A percentile compares a stretch with the other conserved stretches of the same genome.
Evolutionary conservation across 1,140 invertebrate species (phyloP).

Genomic region (Chironomus tepperi): DNA sequence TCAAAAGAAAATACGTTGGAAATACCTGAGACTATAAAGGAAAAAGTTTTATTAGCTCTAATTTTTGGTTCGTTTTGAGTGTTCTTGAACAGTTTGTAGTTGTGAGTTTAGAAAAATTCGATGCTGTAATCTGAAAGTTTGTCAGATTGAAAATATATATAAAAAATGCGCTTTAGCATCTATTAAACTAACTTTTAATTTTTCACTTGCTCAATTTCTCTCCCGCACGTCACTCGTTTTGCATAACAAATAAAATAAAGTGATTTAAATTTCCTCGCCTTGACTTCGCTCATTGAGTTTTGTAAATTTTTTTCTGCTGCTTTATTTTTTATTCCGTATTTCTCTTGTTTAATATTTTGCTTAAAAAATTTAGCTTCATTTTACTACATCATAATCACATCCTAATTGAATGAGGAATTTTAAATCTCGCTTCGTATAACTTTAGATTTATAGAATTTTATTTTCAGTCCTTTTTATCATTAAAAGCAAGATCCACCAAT

Average conservation of each 20-base stretch:
- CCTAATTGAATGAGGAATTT: conserved; percentile 2
- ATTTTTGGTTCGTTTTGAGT: no score
- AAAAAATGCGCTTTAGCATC: no score
- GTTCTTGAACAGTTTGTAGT: no score
- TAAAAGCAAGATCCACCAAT: background rate
- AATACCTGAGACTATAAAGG: background rate
- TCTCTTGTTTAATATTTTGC: background rate
- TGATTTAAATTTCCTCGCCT: conserved; percentile 7
- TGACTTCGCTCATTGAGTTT: background rate
- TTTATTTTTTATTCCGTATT: background rate
- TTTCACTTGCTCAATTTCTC: background rate
- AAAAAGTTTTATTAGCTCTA: background rate
- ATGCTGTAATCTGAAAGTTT: no score
- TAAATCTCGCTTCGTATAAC: background rate
- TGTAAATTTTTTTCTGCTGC: no score
- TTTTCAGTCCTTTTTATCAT: background rate
- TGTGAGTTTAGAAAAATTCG: no score
- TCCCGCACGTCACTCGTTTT: background rate
- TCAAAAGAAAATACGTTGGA: background rate
- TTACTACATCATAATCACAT: background rate
- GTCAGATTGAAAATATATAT: no score
- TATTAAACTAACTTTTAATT: no score
- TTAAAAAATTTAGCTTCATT: background rate
- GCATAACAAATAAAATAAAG: conserved; percentile 14
- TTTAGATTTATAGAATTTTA: background rate